Evolutionary conservation across 1,140 invertebrate species (phyloP).

Genomic region (Ylistrum balloti): DNA sequence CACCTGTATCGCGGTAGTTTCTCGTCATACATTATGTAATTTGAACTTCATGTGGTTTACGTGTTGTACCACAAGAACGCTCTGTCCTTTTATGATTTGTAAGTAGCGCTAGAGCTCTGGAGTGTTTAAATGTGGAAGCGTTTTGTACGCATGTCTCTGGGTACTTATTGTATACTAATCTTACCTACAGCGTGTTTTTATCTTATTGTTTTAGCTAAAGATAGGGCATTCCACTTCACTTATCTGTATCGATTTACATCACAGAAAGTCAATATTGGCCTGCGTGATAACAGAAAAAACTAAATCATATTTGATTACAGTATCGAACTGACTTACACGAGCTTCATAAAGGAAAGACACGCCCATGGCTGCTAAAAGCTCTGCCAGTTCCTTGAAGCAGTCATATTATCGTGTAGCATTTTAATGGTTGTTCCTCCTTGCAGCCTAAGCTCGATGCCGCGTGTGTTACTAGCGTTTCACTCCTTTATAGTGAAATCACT

Average conservation of each 20-base stretch:
- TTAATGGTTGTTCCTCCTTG: background rate
- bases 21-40: too few relatives aligned
- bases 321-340: background rate
- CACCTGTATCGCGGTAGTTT: too few relatives aligned
- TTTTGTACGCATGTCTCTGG: background rate
- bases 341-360: background rate
- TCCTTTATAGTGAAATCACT: background rate
- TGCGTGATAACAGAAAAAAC: background rate
- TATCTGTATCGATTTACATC: background rate
- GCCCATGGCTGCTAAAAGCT: background rate
- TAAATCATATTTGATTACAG: background rate
- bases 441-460: background rate
- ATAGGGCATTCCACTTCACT: background rate
- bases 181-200: background rate
- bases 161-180: background rate
- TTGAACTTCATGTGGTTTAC: background rate
- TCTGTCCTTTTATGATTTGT: too few relatives aligned
- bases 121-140: too few relatives aligned
- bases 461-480: background rate
- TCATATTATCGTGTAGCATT: background rate
- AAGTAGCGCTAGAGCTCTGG: too few relatives aligned
- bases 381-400: background rate
- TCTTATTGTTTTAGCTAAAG: background rate
- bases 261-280: background rate
- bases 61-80: too few relatives aligned